Percentiles rank a stretch among this genome's conserved stretches.
Evolutionary conservation across 2,888 invertebrate genomes (phyloP).

Genomic region (Tanytarsus gracilentus): DNA sequence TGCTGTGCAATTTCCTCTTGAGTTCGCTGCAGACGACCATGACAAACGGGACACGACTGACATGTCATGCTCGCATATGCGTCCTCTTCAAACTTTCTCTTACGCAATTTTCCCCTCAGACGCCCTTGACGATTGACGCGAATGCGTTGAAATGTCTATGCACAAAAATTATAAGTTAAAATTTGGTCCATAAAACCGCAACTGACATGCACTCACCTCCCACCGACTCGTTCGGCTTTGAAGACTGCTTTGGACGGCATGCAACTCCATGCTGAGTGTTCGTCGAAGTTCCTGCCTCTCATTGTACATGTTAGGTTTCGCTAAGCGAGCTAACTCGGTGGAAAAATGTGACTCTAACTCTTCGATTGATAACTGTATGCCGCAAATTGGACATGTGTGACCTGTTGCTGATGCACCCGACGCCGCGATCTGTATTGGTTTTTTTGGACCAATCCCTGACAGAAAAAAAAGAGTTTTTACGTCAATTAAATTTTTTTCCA

Average conservation of each 20-base stretch:
- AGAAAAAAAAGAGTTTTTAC: conserved; percentile 12
- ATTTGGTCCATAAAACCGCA: neutral
- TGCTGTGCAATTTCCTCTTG: conserved; percentile 54
- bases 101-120: conserved; percentile 55
- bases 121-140: conserved; percentile 61
- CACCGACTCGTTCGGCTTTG: conserved; percentile 51
- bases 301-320: conserved; percentile 44
- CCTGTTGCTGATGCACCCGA: conserved; percentile 37
- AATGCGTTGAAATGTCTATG: conserved; percentile 59
- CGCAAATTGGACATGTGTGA: conserved; percentile 57
- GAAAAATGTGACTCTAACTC: conserved; percentile 61
- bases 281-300: conserved; percentile 38
- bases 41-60: conserved; percentile 56
- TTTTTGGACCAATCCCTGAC: conserved; percentile 32
- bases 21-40: conserved; percentile 47
- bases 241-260: conserved; percentile 44
- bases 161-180: conserved; percentile 15
- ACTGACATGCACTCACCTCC: conserved; percentile 47
- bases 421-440: conserved; percentile 31
- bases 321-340: conserved; percentile 59
- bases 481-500: conserved; percentile 5
- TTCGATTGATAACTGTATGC: conserved; percentile 54
- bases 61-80: conserved; percentile 32
- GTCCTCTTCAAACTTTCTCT: conserved; percentile 54
- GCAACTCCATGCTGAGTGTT: conserved; percentile 40